These are phyloP conservation scores for Otis tarda DNA, from an alignment of 2,113 vertebrate genomes.

Conservation along the genomic window DNA sequence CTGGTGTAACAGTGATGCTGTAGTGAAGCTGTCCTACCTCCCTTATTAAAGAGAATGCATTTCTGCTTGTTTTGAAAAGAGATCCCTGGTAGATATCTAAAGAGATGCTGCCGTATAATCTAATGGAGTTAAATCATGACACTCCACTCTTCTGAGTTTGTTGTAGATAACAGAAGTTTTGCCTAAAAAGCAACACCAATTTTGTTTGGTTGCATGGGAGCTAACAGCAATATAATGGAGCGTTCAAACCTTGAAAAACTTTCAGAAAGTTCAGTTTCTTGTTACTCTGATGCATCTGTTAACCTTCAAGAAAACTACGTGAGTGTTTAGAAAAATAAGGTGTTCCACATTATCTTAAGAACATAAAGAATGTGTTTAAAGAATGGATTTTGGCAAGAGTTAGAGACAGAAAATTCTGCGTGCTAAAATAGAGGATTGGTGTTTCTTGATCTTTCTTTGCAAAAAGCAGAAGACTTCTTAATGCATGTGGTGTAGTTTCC, in stretches of 20 bases:
- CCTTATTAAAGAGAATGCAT: not conserved
- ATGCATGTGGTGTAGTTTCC: not conserved
- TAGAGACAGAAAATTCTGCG: not conserved
- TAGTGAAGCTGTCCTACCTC: not conserved
- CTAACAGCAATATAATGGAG: not conserved
- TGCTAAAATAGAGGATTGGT: not conserved
- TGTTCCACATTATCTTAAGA: slow-evolving; percentile 3
- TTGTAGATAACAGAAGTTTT: not conserved
- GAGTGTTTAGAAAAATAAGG: slow-evolving; percentile 27
- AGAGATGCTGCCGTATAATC: not conserved
- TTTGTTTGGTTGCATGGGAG: not conserved
- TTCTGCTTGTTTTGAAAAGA: not conserved
- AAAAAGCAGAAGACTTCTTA: not conserved
- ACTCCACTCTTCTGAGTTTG: not conserved
- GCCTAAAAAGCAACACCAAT: not conserved
- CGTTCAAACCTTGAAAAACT: not conserved
- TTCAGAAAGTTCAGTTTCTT: not conserved
- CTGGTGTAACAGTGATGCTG: not conserved
- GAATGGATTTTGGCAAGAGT: slow-evolving; percentile 2
- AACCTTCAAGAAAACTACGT: not conserved
- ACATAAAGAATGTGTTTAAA: slow-evolving; percentile 29
- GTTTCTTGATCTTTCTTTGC: not conserved
- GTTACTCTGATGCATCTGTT: not conserved
- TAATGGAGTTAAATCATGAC: not conserved
- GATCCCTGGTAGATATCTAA: not conserved